Evolutionary conservation across 2,797 vertebrate genomes (phyloP), one percentile per base, ranked within the genome.

Genomic region (Bryconaethiops microstoma): DNA sequence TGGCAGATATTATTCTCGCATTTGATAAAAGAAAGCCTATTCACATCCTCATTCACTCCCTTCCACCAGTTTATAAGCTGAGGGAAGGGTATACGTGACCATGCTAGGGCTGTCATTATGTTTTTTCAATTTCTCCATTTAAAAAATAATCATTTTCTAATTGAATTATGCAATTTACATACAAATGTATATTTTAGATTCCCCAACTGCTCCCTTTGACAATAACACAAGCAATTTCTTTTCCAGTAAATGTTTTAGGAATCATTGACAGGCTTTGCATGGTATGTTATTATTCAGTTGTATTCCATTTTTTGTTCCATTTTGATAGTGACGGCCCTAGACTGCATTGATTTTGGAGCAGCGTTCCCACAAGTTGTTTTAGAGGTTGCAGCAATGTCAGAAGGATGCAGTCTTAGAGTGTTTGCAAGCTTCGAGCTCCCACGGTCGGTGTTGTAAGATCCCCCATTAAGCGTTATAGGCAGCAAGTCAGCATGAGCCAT

Each of bases 401-500:
- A 71, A 79, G 55, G 45, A 82, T 77, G 42, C 54, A 25, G 16
- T 45, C 35, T 72, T 35, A 50, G 73, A 5, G 39, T 25, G 57
- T 68, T 77, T 76, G 19, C 17, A 42, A 54, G n/a, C 10, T 16
- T 73, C 17, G 67, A 68, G 57, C 52, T 62, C 55, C 65, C 25
- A 5, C 52, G 35, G 72, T 48, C 35, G 39, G 50, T 29, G 23
- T 52, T 54, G 68, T 23, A 84, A 71, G 78, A 63, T 78, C 80
- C 86, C 84, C 78, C 72, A 83, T 81, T 71, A 65, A 7, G 71
- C 83, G 75, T 79, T 80, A 82, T 87, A 82, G 87, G 85, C 84
- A 84, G 82, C 74, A 76, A 67, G 69, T 80, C 85, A 83, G 76
- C 48, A 68, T 85, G 85, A 91, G 76, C 86, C 83, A 68, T 68